A percentile compares a stretch with the other conserved stretches of the same genome.
Evolutionary conservation across 2,888 invertebrate species (phyloP).

Genomic region (Aphelenchoides bicaudatus): DNA sequence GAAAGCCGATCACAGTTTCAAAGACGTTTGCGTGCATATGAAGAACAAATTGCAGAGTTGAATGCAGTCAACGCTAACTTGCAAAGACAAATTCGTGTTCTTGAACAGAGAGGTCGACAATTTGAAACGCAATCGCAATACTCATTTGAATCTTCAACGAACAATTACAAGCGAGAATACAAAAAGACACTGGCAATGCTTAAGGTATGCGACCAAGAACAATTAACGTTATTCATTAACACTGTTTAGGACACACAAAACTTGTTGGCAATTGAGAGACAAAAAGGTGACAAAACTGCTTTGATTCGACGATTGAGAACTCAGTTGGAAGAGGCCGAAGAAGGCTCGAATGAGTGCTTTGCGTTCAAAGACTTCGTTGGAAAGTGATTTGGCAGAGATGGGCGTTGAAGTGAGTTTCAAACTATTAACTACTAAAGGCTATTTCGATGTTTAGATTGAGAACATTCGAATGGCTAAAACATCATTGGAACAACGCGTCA

Average conservation of each 20-base stretch:
- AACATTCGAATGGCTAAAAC: constrained; percentile 20
- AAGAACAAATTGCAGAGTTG: constrained; percentile 71
- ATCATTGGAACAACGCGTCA: constrained; percentile 32
- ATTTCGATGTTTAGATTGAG: constrained; percentile 17
- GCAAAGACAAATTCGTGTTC: constrained; percentile 81
- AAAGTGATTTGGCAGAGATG: constrained; percentile 80
- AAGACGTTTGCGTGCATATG: constrained; percentile 37
- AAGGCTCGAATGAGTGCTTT: constrained; percentile 70
- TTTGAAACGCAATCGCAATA: constrained; percentile 35
- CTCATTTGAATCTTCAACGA: constrained; percentile 8
- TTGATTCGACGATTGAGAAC: constrained; percentile 42
- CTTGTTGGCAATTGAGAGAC: constrained; percentile 39
- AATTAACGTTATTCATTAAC: too few species aligned
- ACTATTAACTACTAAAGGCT: neutral
- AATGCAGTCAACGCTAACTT: constrained; percentile 83
- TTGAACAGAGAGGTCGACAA: constrained; percentile 64
- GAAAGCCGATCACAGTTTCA: constrained; percentile 34
- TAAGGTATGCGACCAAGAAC: too few species aligned
- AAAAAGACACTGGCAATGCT: constrained; percentile 40
- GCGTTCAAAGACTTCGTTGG: constrained; percentile 79
- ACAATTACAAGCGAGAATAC: constrained; percentile 39
- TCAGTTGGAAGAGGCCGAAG: constrained; percentile 82
- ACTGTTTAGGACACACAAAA: constrained; percentile 45
- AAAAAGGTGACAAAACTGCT: constrained; percentile 33
- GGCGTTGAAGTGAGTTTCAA: constrained; percentile 10